phyloP scores from a whole-genome alignment of 2,113 vertebrate species.

The Gallinago paraguaiae region DNA sequence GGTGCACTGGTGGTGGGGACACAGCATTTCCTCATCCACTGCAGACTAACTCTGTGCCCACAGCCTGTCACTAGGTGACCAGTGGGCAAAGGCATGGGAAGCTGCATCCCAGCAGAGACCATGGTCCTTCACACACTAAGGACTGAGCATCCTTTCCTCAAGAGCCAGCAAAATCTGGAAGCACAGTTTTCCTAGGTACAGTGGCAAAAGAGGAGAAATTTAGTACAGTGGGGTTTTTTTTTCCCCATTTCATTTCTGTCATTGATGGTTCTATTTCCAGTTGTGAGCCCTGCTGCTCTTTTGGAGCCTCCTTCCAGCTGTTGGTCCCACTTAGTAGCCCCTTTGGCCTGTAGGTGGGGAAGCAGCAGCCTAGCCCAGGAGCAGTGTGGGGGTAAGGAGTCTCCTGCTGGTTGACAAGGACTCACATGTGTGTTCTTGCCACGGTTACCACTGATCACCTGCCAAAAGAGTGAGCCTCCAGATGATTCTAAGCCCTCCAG shows the following conservation, averaged over 20 bases:
- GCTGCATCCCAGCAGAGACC: not conserved
- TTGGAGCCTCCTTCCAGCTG: not conserved
- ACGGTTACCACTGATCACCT: not conserved
- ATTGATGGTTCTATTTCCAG: fast-evolving
- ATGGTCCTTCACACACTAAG: not conserved
- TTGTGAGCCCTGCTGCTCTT: not conserved
- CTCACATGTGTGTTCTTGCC: not conserved
- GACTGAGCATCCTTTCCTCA: not conserved
- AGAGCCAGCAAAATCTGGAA: not conserved
- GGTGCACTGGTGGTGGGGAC: not conserved
- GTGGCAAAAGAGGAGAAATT: not conserved
- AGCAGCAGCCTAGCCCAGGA: not conserved
- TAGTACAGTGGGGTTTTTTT: not conserved
- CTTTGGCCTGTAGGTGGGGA: not conserved
- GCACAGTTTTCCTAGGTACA: not conserved
- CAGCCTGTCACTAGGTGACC: not conserved
- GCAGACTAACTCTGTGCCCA: fast-evolving
- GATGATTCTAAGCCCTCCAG: not conserved
- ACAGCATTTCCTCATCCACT: fast-evolving
- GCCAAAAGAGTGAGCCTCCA: not conserved
- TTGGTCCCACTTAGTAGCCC: not conserved
- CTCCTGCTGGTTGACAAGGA: not conserved
- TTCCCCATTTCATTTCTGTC: not conserved
- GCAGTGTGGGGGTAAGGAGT: not conserved
- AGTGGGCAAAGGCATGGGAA: fast-evolving